Conservation (phyloP, 2,797 vertebrate genomes). For the Falco berigora region DNA sequence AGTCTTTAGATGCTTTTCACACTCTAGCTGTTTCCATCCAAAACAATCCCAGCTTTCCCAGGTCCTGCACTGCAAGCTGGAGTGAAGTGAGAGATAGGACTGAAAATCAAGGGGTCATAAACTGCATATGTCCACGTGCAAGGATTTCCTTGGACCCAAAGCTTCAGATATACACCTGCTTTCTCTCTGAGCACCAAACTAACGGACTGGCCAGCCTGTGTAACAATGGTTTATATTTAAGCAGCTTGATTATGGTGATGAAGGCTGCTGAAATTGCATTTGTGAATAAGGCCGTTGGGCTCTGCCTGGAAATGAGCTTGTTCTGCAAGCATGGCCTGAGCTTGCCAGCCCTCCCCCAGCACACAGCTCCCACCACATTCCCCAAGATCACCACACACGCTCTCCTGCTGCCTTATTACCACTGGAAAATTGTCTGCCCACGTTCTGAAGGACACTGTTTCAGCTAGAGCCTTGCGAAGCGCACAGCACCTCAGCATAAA, state of each 20-base stretch:
- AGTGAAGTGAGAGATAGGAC: not conserved
- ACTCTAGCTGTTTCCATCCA: not conserved
- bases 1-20: not conserved
- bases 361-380: not conserved
- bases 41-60: not conserved
- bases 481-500: not conserved
- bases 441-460: not conserved
- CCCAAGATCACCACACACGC: not conserved
- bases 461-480: not conserved
- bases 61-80: not conserved
- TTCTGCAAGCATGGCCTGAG: not conserved
- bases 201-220: accelerated
- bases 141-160: not conserved
- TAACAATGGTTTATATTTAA: not conserved
- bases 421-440: not conserved
- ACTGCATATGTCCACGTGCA: accelerated
- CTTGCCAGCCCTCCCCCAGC: not conserved
- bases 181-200: not conserved
- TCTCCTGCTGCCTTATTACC: not conserved
- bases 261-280: not conserved
- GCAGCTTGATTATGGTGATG: accelerated
- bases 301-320: not conserved
- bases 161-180: not conserved
- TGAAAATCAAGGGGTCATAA: not conserved
- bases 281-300: not conserved